Evolutionary conservation across 1,140 invertebrate genomes (phyloP).

Genomic region (Trichonephila clavipes): DNA sequence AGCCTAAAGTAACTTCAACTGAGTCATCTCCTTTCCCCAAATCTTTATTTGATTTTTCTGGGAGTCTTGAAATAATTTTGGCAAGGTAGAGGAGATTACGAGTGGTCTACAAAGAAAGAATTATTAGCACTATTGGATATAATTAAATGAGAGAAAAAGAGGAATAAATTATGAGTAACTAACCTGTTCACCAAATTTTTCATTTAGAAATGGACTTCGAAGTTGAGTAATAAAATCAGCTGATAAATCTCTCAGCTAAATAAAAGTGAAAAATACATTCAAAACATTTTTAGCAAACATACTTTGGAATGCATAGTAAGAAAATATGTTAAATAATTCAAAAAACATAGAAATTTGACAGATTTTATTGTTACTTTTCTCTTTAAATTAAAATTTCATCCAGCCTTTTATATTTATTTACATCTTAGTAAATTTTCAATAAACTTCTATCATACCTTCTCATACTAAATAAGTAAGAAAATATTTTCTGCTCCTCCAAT

Average conservation of each 20-base stretch:
- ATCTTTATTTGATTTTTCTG: slow-evolving; percentile 79
- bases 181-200: slow-evolving; percentile 80
- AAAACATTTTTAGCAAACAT: neutral
- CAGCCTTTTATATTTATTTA: too few relatives aligned
- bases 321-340: neutral
- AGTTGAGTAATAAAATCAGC: slow-evolving; percentile 89
- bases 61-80: slow-evolving; percentile 84
- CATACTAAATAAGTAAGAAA: too few relatives aligned
- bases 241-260: slow-evolving; percentile 84
- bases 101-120: slow-evolving; percentile 79
- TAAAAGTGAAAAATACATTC: neutral
- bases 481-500: too few relatives aligned
- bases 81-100: slow-evolving; percentile 88
- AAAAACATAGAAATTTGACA: neutral
- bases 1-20: slow-evolving; percentile 81
- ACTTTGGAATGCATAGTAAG: neutral
- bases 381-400: too few relatives aligned
- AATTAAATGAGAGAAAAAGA: neutral
- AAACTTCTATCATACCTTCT: too few relatives aligned
- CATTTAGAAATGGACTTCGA: slow-evolving; percentile 82
- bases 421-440: too few relatives aligned
- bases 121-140: neutral
- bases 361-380: too few relatives aligned
- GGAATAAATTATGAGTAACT: neutral
- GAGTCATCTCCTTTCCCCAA: slow-evolving; percentile 39